Base-by-base conservation (phyloP, 2,113 vertebrate species). In the Neolamprologus ventralis region DNA sequence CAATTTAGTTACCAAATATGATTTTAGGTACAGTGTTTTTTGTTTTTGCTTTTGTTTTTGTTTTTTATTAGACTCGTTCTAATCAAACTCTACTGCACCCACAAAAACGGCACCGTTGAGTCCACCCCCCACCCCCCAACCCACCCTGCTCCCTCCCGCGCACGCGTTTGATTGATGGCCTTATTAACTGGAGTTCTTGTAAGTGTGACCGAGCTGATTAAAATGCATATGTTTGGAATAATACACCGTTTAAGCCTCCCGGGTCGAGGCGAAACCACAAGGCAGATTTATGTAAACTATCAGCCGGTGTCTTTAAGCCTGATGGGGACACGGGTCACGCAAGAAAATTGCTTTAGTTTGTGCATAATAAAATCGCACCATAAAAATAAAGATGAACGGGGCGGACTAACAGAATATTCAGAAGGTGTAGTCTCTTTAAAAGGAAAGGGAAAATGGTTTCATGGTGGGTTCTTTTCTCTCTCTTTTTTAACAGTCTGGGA, bases 121-220 rank as follows among this genome's bases (percentile, higher is more conserved):
- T 85, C 53, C 57, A 13, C 53, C 14, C 47, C 45, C 31, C 3
- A 4, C 17, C 58, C 31, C 47, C 47, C 31, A 5, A 5, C 17
- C 60, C 33, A 7, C 19, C 17, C 49, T n/a, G 9, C 63, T n/a
- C 49, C 47, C 90, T 51, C 88, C 91, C 31, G 79, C 81, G 80
- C 83, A 54, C 53, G 71, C 83, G 31, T 95, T 92, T 98, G 98
- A 99, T 99, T 99, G 98, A 99, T 99, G 97, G 98, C 97, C 98
- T 99, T 99, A 99, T 99, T 99, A 99, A 98, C 97, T 96, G 97
- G 95, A 97, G 97, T 97, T 98, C 98, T 98, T 99, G 98, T 99
- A 98, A 98, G 97, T 98, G 98, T 99, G 98, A 99, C 98, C 97
- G 94, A 97, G 96, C 97, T 98, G 98, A 99, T 99, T 99, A 98